Evolutionary conservation across 2,113 vertebrate species (phyloP), one percentile per base, ranked within the genome.

Genomic region (Megalops atlanticus): DNA sequence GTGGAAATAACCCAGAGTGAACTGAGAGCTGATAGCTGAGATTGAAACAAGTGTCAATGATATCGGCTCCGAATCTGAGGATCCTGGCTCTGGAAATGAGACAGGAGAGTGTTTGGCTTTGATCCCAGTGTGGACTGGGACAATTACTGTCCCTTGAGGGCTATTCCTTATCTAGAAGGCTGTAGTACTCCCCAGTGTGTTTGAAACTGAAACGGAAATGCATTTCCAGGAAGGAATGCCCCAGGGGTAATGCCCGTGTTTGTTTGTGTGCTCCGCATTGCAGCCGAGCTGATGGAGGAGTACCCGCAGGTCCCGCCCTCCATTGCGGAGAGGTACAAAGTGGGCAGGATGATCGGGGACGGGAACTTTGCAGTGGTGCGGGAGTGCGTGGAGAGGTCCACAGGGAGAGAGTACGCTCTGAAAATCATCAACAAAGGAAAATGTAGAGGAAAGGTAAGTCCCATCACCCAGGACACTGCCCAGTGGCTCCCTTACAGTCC

Each of bases 361-460:
- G 98, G 98, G 73, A 98, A 98, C 92, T 99, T 99, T 86, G 98
- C 98, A 31, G 95, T 99, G 87, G 97, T 99, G 78, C 95, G 97
- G 81, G 98, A 99, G 87, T 99, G 98, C 92, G 94, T 99, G 88
- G 98, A 99, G 94, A 97, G 95, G 95, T 96, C 96, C 75, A 98
- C 97, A 41, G 97, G 95, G 78, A 95, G 97, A 89, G 97, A 99
- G 88, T 99, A 96, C 38, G 98, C 98, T 14, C 94, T 99, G 91
- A 99, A 99, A 95, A 97, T 99, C 89, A 98, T 99, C 86, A 98
- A 96, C 92, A 99, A 99, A 93, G 94, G 96, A 85, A 99, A 98
- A 93, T 99, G 98, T 88, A 95, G 96, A 89, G 98, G 98, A 88
- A 99, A 99, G 94, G 98, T 99, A 92, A 91, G 94, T 91, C 1